Evolutionary conservation across 2,113 vertebrate genomes (phyloP).

Genomic region (Chaetodon trifascialis): DNA sequence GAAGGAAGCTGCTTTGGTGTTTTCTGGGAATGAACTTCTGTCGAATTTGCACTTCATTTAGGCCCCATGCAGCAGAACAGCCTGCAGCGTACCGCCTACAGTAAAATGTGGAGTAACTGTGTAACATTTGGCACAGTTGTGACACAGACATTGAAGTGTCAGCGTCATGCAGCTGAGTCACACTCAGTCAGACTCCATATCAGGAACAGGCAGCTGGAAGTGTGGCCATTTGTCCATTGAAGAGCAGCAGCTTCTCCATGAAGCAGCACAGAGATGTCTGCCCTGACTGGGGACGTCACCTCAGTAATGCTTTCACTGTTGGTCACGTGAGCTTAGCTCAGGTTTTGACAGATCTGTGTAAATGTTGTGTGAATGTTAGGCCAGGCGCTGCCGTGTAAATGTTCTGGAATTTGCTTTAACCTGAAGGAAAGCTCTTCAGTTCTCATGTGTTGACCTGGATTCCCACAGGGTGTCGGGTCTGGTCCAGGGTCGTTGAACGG

Average conservation of each 20-base stretch:
- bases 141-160: conserved; percentile 42
- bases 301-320: conserved; percentile 40
- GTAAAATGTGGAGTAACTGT: conserved; percentile 63
- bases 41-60: conserved; percentile 33
- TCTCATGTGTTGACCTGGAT: conserved; percentile 17
- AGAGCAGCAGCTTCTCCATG: conserved; percentile 42
- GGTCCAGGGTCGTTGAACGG: conserved; percentile 85
- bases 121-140: conserved; percentile 68
- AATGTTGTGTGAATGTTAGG: conserved; percentile 3
- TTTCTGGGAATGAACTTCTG: conserved; percentile 20
- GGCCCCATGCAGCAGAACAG: conserved; percentile 16
- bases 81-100: conserved; percentile 27
- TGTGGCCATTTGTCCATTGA: conserved; percentile 7
- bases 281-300: conserved; percentile 6
- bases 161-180: conserved; percentile 49
- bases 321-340: conserved; percentile 20
- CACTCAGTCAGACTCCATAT: conserved; percentile 32
- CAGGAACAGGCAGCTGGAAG: conserved; percentile 23
- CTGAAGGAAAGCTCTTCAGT: not conserved
- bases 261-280: conserved; percentile 46
- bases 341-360: not conserved
- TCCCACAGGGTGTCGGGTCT: conserved; percentile 86
- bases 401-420: not conserved
- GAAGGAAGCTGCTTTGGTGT: not conserved
- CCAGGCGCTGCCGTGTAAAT: not conserved